phyloP scores from a whole-genome alignment of 2,888 invertebrate species.

The Mythimna albipuncta region DNA sequence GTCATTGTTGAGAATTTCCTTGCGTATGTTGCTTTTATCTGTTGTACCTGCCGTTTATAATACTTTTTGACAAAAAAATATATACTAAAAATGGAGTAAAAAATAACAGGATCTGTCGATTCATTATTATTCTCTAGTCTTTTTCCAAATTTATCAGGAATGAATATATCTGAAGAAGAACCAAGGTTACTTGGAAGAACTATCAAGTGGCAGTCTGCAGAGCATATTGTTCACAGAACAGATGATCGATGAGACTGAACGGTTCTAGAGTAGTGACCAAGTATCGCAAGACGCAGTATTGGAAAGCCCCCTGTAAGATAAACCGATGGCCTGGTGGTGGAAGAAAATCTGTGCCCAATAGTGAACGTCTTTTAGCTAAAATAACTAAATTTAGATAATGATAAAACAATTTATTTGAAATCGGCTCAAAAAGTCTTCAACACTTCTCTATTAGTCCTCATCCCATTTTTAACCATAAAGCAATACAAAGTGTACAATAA shows the following conservation, averaged over 20 bases:
- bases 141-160: neutral
- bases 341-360: neutral
- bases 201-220: neutral
- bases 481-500: too few species aligned
- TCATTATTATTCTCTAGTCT: neutral
- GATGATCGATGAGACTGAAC: neutral
- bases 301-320: too few species aligned
- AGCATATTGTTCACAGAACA: neutral
- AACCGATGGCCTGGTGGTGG: too few species aligned
- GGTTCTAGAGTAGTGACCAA: neutral
- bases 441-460: too few species aligned
- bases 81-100: neutral
- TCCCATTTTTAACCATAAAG: too few species aligned
- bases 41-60: neutral
- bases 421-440: too few species aligned
- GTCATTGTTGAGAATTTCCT: slow-evolving; percentile 56
- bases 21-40: slow-evolving; percentile 25
- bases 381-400: neutral
- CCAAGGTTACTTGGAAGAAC: neutral
- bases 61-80: neutral
- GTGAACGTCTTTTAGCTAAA: neutral
- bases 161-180: neutral
- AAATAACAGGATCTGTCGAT: neutral
- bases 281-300: too few species aligned
- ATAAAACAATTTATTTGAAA: too few species aligned